These are phyloP conservation scores for Tortrix viridana DNA, from an alignment of 2,888 invertebrate genomes.

Conservation along the genomic window DNA sequence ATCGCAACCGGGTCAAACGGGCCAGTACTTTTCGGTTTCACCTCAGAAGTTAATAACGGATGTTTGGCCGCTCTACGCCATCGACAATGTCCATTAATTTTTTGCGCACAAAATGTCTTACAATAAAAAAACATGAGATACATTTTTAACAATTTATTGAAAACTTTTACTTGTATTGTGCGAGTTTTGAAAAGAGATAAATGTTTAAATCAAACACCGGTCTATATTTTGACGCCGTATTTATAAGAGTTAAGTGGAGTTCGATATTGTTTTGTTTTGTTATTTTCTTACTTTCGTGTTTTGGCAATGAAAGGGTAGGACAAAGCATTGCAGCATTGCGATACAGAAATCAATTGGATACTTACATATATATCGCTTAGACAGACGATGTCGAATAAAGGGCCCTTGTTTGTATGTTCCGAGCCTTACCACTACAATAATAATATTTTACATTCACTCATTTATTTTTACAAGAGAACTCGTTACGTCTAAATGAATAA, in stretches of 20 bases:
- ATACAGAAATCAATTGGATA: no score
- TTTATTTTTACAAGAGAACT: slow-evolving; percentile 77
- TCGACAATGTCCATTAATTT: slow-evolving; percentile 9
- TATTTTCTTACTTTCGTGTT: no score
- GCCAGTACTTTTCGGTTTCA: slow-evolving; percentile 13
- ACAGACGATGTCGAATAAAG: no score
- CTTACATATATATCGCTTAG: no score
- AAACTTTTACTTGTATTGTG: background rate
- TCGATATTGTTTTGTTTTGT: no score
- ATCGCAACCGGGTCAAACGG: slow-evolving; percentile 4
- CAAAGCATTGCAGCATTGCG: no score
- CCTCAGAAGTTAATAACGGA: slow-evolving; percentile 4
- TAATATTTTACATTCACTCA: slow-evolving; percentile 69
- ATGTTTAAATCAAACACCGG: slow-evolving; percentile 39
- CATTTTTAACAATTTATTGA: background rate
- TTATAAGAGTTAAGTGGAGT: no score
- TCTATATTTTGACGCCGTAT: slow-evolving; percentile 4
- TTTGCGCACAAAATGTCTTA: background rate
- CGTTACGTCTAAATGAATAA: slow-evolving; percentile 82
- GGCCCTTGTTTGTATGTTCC: slow-evolving; percentile 5
- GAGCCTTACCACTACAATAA: slow-evolving; percentile 53
- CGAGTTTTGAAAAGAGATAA: background rate
- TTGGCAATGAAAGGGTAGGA: no score
- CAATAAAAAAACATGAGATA: background rate
- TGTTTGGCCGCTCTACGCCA: slow-evolving; percentile 64